phyloP scores from a whole-genome alignment of 2,888 invertebrate genomes.

The Cheilosia soror region DNA sequence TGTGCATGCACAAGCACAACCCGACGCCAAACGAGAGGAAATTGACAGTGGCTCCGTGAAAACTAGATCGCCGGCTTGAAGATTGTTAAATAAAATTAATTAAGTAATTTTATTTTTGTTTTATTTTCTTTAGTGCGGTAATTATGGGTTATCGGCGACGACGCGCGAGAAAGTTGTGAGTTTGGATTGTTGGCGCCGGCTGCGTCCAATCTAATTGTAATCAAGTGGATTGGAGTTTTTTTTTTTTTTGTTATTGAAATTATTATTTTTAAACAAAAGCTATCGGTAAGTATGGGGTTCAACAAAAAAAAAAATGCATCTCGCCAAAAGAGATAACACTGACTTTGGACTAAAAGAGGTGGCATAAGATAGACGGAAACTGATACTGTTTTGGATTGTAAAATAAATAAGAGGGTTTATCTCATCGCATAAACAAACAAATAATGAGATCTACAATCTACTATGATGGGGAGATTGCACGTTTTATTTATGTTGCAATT shows the following conservation, averaged over 20 bases:
- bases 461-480: not conserved
- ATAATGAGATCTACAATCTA: slow-evolving; percentile 8
- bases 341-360: slow-evolving; percentile 2
- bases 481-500: not conserved
- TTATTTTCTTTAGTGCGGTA: slow-evolving; percentile 47
- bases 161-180: slow-evolving; percentile 62
- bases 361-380: not conserved
- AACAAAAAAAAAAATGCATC: slow-evolving; percentile 8
- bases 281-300: not conserved
- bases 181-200: slow-evolving; percentile 62
- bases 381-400: slow-evolving; percentile 17
- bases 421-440: slow-evolving; percentile 35
- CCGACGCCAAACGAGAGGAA: slow-evolving; percentile 10
- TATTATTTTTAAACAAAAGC: not conserved
- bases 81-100: slow-evolving; percentile 72
- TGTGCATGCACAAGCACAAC: not conserved
- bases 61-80: slow-evolving; percentile 60
- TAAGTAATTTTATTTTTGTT: slow-evolving; percentile 61
- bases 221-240: slow-evolving; percentile 43
- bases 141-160: slow-evolving; percentile 60
- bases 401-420: slow-evolving; percentile 19
- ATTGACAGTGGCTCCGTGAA: slow-evolving; percentile 57
- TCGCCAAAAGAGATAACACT: slow-evolving; percentile 28
- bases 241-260: not conserved
- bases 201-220: slow-evolving; percentile 44